Conservation (phyloP, 2,113 vertebrate species). For the Lophochroa leadbeateri region DNA sequence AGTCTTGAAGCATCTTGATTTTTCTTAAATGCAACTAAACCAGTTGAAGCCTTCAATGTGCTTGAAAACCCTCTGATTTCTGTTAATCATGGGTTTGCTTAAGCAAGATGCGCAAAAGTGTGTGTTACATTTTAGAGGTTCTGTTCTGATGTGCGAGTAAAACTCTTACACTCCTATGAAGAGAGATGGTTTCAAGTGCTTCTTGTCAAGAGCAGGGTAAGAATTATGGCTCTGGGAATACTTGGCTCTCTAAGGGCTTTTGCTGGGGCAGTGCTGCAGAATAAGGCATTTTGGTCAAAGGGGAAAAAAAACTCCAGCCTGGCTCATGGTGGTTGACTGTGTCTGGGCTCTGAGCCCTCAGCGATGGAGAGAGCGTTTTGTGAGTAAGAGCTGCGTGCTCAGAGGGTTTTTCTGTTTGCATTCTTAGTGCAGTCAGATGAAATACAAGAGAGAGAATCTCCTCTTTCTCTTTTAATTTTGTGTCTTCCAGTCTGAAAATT, state of each 20-base stretch:
- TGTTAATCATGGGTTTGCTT: not conserved
- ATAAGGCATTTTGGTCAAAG: not conserved
- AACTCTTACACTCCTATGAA: not conserved
- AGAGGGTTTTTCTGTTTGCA: not conserved
- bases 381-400: not conserved
- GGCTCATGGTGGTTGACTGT: not conserved
- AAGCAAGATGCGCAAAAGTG: not conserved
- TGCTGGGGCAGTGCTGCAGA: not conserved
- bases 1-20: not conserved
- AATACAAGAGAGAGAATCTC: not conserved
- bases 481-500: constrained; percentile 57
- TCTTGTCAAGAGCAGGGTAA: not conserved
- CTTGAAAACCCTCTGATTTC: not conserved
- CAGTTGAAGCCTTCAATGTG: not conserved
- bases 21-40: not conserved
- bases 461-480: not conserved
- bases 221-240: not conserved
- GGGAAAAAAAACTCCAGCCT: not conserved
- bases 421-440: not conserved
- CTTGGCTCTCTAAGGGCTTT: not conserved
- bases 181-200: not conserved
- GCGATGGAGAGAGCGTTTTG: rapidly evolving
- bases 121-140: not conserved
- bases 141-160: not conserved
- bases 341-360: not conserved